phyloP scores from a whole-genome alignment of 2,888 invertebrate genomes.

The Hydroisotoma schaefferi region DNA sequence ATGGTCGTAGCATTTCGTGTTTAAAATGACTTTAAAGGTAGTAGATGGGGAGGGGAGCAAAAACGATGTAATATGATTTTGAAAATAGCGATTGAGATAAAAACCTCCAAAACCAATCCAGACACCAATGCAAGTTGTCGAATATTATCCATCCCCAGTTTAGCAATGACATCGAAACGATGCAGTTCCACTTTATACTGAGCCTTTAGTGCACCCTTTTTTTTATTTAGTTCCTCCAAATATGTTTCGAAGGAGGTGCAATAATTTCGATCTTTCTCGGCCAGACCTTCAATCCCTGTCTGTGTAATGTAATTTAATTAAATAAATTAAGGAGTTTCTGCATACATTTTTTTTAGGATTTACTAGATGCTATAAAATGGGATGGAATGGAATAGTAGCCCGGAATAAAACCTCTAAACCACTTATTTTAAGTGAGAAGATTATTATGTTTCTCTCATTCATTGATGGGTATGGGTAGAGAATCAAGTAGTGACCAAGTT shows the following conservation, averaged over 20 bases:
- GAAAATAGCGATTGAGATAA: neutral
- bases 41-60: too few relatives aligned
- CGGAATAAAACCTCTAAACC: too few relatives aligned
- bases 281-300: conserved; percentile 27
- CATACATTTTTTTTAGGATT: too few relatives aligned
- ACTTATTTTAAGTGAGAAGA: too few relatives aligned
- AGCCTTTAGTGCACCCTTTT: conserved; percentile 32
- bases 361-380: too few relatives aligned
- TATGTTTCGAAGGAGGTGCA: conserved; percentile 27
- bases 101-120: conserved; percentile 24
- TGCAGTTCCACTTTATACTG: conserved; percentile 24
- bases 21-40: too few relatives aligned
- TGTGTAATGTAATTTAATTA: neutral
- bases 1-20: too few relatives aligned
- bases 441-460: too few relatives aligned
- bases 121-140: conserved; percentile 35
- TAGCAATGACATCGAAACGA: conserved; percentile 26
- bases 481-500: too few relatives aligned
- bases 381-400: too few relatives aligned
- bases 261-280: conserved; percentile 28
- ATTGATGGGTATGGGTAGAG: too few relatives aligned
- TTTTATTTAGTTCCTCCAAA: conserved; percentile 26
- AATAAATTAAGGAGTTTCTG: neutral
- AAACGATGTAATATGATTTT: too few relatives aligned
- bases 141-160: conserved; percentile 25